Evolutionary conservation across 2,113 vertebrate genomes (phyloP).

Genomic region (Eretmochelys imbricata): DNA sequence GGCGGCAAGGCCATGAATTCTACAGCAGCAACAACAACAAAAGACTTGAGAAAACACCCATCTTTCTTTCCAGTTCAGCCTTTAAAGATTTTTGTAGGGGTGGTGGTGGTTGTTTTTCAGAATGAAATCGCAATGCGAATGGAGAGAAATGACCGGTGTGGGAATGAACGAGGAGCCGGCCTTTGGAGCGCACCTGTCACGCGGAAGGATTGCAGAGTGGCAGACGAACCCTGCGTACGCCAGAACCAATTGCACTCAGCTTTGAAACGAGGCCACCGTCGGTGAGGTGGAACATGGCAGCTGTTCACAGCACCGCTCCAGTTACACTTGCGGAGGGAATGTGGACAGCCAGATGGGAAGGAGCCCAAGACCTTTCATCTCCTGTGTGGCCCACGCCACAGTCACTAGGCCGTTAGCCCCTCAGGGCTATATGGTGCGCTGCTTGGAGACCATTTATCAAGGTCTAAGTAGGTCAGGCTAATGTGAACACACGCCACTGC

Average conservation of each 20-base stretch:
- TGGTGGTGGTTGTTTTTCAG: no score
- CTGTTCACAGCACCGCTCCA: rapidly evolving
- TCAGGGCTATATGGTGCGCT: neutral
- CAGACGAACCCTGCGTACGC: neutral
- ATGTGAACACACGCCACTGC: neutral
- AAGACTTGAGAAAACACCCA: conserved; percentile 41
- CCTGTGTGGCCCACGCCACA: neutral
- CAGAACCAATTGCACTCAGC: neutral
- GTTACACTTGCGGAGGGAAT: neutral
- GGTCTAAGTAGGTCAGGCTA: neutral
- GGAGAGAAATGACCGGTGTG: no score
- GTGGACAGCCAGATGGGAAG: neutral
- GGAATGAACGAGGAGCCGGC: no score
- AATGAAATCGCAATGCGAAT: no score
- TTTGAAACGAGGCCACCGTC: neutral
- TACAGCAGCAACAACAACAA: neutral
- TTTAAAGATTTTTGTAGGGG: neutral
- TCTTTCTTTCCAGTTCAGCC: conserved; percentile 39
- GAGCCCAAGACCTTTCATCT: neutral
- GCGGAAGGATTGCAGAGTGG: no score
- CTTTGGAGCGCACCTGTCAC: no score
- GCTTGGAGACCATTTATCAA: neutral
- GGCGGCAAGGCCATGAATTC: conserved; percentile 41
- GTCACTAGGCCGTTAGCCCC: no score
- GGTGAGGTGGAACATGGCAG: rapidly evolving